Evolutionary conservation across 2,888 invertebrate genomes (phyloP), one percentile per base, ranked within the genome.

Genomic region (Rotaria magnacalcarata): DNA sequence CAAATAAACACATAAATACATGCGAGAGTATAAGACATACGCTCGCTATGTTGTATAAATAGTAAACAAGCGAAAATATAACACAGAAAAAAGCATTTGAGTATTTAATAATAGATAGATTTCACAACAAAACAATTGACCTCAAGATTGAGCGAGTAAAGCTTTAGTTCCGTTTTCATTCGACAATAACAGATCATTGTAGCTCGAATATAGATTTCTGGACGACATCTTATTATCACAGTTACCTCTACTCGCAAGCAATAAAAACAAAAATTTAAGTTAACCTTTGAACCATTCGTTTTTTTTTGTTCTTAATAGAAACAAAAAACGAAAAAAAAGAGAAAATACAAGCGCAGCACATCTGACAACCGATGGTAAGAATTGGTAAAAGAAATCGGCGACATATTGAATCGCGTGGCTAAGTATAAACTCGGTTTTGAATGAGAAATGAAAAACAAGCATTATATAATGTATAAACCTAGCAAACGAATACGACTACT

Each of bases 331-430:
- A 67, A 11, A 27, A 41, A 67, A 67, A 52, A 34, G 2, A 6
- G 34, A 67, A 67, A 8, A 14, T 11, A 67, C 67, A 67, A 67
- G 67, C 67, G 67, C 34, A 67, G 67, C 34, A 67, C 67, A 67
- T 67, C 67, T 67, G 67, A 67, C 67, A 67, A 67, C 67, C 67
- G 19, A 67, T 67, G 34, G 34, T 67, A 34, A 67, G 67, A 34
- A 34, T 16, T 67, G 27, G 19, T 16, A 14, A 67, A 67, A 6
- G 19, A 67, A 67, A 34, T 34, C 34, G 34, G 34, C 34, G 34
- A 27, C 16, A 7, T 34, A 67, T 67, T 19, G 67, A 67, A 34
- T 67, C 67, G 67, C 67, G 67, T 67, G 67, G 34, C 67, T 34
- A 67, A 67, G 34, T 67, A 67, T 27, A 34, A 67, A 67, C 67